Evolutionary conservation across 1,140 invertebrate species (phyloP).

Genomic region (Drosophila suzukii): DNA sequence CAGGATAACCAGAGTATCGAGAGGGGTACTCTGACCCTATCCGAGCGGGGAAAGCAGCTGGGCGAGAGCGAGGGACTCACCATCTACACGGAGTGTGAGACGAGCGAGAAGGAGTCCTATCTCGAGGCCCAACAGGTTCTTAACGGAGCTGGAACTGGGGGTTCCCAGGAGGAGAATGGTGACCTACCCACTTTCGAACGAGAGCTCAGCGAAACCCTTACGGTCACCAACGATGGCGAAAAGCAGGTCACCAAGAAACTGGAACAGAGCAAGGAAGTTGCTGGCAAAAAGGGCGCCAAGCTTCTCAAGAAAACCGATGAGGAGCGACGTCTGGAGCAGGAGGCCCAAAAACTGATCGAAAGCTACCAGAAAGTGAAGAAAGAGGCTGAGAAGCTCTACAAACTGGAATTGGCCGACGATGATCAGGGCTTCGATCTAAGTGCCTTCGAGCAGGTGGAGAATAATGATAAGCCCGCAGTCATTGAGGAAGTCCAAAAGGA

Average conservation of each 20-base stretch:
- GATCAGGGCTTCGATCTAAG: conserved; percentile 76
- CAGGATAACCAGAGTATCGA: conserved; percentile 84
- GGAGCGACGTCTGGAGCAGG: conserved; percentile 71
- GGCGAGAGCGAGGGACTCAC: conserved; percentile 49
- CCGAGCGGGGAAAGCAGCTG: conserved; percentile 82
- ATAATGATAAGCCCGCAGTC: conserved; percentile 4
- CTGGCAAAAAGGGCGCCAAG: conserved; percentile 67
- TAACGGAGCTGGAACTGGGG: background rate
- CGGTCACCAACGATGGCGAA: conserved; percentile 69
- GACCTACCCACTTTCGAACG: conserved; percentile 51
- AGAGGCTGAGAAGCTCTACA: conserved; percentile 71
- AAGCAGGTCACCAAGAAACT: conserved; percentile 68
- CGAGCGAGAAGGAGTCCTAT: conserved; percentile 67
- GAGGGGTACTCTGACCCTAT: conserved; percentile 82
- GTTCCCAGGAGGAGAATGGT: conserved; percentile 7
- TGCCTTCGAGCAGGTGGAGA: conserved; percentile 59
- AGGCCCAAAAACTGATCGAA: conserved; percentile 79
- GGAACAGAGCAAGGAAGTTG: conserved; percentile 62
- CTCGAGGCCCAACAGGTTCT: conserved; percentile 65
- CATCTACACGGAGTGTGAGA: conserved; percentile 74
- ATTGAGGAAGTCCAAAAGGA: background rate
- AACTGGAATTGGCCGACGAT: conserved; percentile 61
- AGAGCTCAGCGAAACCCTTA: conserved; percentile 69
- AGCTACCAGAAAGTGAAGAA: conserved; percentile 82
- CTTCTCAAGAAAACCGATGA: conserved; percentile 76